Evolutionary conservation across 2,888 invertebrate species (phyloP), one percentile per base, ranked within the genome.

Genomic region (Apomyelois bistriatella): DNA sequence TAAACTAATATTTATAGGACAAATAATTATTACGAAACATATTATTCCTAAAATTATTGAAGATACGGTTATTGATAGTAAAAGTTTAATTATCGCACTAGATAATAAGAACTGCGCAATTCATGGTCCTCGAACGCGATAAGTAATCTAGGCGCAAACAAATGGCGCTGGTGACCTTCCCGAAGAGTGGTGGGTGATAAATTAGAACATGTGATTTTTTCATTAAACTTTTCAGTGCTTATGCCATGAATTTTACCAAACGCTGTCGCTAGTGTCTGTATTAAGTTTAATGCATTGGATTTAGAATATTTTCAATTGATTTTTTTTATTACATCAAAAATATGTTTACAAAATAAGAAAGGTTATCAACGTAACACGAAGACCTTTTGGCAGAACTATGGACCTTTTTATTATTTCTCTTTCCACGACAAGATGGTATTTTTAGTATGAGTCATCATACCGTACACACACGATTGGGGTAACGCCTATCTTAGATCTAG

Each of bases 401-500:
- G 2, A 22, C 3, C 2, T 22, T 22, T 22, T 9, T 32, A 32
- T 6, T 10, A 32, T 32, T 9, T 32, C 32, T 40, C 1, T 15
- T 1, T 38, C 17, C 22, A 16, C 15, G 8, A 15, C 35, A 16
- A 8, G 13, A 35, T 2, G 30, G 15, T 15, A 15, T 13, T 43
- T 32, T 46, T 15, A 32, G 46, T 32, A 16, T 46, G 46, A 46
- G 15, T 46, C 46, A 50, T 61, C 57, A 22, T 22, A 22, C 22
- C 22, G 30, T n/a, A 22, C 47, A 15, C 53, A 43, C 48, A 48
- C 41, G 57, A 54, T 57, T 56, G 46, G 58, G 60, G 60, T 58
- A 62, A 49, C 46, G 32, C 32, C 16, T 46, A 46, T 46, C 32
- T 46, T 32, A 32, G 35, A 61, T 66, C 59, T 57, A 60, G 56